Evolutionary conservation across 2,888 invertebrate genomes (phyloP).

Genomic region (Morinoia aosen): DNA sequence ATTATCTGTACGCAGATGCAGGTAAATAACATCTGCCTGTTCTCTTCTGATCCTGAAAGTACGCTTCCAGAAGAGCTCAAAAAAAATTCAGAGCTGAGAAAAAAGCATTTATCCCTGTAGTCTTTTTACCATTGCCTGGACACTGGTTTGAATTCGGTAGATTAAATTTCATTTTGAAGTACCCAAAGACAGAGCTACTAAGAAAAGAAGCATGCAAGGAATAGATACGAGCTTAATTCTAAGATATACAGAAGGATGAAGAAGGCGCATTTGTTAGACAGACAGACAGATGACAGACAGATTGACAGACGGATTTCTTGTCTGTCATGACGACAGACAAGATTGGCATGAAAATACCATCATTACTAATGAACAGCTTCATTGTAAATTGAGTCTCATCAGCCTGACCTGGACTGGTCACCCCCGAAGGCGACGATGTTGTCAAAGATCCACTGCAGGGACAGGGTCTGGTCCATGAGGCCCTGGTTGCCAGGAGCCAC

Average conservation of each 20-base stretch:
- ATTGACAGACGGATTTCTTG: too few species aligned
- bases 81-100: background rate
- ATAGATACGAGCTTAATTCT: background rate
- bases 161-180: background rate
- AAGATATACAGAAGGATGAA: background rate
- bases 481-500: slow-evolving; percentile 44
- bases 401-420: background rate
- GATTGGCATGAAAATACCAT: too few species aligned
- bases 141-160: background rate
- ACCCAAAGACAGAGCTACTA: background rate
- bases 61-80: background rate
- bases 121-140: background rate
- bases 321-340: too few species aligned
- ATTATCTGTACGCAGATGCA: background rate
- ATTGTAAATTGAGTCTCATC: background rate
- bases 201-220: background rate
- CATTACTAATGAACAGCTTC: too few species aligned
- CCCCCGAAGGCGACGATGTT: slow-evolving; percentile 22
- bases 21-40: background rate
- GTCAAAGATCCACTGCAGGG: slow-evolving; percentile 34
- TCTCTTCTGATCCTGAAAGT: background rate
- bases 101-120: background rate
- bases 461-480: slow-evolving; percentile 24
- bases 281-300: too few species aligned
- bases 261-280: background rate